Evolutionary conservation across 2,113 vertebrate genomes (phyloP).

Genomic region (Tonatia bakeri): DNA sequence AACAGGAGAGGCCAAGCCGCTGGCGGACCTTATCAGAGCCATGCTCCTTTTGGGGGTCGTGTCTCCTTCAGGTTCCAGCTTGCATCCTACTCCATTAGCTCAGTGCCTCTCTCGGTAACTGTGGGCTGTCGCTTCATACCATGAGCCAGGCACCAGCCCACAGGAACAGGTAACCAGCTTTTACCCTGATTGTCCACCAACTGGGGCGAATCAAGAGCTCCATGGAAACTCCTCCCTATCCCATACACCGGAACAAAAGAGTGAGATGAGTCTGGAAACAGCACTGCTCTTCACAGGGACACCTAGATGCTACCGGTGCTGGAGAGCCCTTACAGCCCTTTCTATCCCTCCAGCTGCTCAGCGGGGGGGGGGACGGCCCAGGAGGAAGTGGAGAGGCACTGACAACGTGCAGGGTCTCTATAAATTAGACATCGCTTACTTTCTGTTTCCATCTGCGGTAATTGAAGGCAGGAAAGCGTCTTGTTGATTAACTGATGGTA

Average conservation of each 20-base stretch:
- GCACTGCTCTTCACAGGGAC: background rate
- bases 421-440: constrained; percentile 46
- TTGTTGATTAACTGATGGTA: constrained; percentile 29
- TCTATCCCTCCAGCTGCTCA: background rate
- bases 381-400: background rate
- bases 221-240: background rate
- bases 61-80: background rate
- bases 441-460: constrained; percentile 68
- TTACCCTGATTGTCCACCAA: background rate
- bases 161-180: background rate
- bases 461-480: constrained; percentile 40
- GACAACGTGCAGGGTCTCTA: background rate
- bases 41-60: background rate
- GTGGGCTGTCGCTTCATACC: background rate
- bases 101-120: background rate
- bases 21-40: background rate
- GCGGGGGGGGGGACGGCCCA: background rate
- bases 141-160: background rate
- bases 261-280: background rate
- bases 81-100: background rate
- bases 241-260: background rate
- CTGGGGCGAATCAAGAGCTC: background rate
- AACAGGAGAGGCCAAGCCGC: background rate
- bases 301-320: background rate
- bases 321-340: background rate